These are phyloP conservation scores for Capreolus pygargus DNA, from an alignment of 2,113 vertebrate species.

Conservation along the genomic window DNA sequence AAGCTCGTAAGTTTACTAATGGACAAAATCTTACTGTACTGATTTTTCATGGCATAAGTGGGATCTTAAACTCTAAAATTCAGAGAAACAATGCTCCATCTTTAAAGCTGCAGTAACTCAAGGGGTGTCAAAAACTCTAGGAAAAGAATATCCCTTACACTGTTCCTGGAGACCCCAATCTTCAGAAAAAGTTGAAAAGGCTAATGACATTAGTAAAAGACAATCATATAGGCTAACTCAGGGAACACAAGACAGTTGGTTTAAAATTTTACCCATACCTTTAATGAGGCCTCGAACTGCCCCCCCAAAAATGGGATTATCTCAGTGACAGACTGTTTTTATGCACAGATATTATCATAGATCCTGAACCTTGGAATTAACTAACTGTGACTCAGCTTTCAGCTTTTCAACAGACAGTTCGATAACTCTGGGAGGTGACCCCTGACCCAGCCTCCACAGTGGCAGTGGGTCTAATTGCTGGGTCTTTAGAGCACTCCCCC, in stretches of 20 bases:
- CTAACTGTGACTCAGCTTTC: neutral
- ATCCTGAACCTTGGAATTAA: neutral
- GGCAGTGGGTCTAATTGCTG: neutral
- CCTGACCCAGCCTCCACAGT: neutral
- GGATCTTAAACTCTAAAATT: neutral
- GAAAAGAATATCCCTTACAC: neutral
- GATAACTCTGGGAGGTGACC: neutral
- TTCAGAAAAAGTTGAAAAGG: neutral
- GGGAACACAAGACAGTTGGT: neutral
- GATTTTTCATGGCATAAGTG: neutral
- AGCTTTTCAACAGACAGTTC: neutral
- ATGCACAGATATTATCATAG: neutral
- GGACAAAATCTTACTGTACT: neutral
- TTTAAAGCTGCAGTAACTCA: neutral
- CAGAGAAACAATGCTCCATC: neutral
- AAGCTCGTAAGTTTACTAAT: neutral
- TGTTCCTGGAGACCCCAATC: neutral
- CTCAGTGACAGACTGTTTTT: neutral
- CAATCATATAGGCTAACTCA: neutral
- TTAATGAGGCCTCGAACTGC: neutral
- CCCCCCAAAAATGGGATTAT: neutral
- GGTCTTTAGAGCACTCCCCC: neutral
- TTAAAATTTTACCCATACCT: neutral
- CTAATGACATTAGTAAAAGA: neutral
- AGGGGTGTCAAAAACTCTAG: neutral